Percentiles rank a stretch among this genome's conserved stretches.
Conservation (phyloP, 2,113 vertebrate genomes). For the Cebidichthys violaceus region DNA sequence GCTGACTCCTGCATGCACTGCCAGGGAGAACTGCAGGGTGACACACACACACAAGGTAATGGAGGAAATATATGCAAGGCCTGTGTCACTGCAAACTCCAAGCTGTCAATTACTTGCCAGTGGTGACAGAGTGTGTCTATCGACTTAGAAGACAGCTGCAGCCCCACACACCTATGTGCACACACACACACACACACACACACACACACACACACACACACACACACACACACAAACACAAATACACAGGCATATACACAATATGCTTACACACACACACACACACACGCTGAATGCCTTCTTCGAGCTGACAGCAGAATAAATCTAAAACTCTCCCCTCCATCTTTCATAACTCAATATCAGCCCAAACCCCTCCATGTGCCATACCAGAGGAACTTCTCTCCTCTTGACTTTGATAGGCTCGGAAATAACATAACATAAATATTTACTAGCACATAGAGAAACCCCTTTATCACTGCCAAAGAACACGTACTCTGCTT, state of each 20-base stretch:
- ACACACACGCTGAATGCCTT: conserved; percentile 25
- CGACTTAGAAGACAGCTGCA: conserved; percentile 72
- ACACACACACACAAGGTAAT: conserved; percentile 65
- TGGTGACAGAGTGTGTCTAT: conserved; percentile 76
- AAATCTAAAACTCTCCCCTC: conserved; percentile 70
- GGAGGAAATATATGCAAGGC: conserved; percentile 79
- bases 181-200: not conserved
- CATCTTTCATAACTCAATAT: conserved; percentile 74
- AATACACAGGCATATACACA: not conserved
- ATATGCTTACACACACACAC: conserved; percentile 2
- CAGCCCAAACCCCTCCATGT: conserved; percentile 55
- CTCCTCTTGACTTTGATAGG: conserved; percentile 57
- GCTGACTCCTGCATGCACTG: conserved; percentile 62
- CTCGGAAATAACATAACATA: conserved; percentile 42
- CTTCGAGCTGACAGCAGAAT: conserved; percentile 75
- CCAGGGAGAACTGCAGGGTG: conserved; percentile 59
- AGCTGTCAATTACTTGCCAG: conserved; percentile 81
- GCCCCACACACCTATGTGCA: conserved; percentile 43
- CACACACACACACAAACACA: conserved; percentile 19
- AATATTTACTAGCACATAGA: conserved; percentile 44
- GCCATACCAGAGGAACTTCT: conserved; percentile 53
- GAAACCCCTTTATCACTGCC: conserved; percentile 10
- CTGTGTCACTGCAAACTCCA: conserved; percentile 76
- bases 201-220: not conserved
- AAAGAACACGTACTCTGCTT: conserved; percentile 4